Base-by-base conservation (phyloP, 2,888 invertebrate species). In the Yponomeuta evonymella region DNA sequence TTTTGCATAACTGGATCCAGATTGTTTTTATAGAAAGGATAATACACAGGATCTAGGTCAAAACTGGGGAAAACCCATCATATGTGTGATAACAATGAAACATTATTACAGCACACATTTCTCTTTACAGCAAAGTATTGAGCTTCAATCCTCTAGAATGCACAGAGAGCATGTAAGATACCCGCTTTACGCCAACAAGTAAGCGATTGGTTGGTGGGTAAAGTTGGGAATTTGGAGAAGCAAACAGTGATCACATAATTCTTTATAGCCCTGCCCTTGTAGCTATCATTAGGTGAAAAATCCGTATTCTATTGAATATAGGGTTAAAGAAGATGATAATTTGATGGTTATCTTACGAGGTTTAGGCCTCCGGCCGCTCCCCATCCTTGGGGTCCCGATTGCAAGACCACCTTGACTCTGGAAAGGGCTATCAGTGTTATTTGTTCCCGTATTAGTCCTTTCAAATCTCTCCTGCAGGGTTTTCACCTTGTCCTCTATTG, bases 401-500 rank as follows among this genome's bases (percentile, higher is more conserved):
- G 85, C 89, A 93, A 87, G 84, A 81, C 86, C 89, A 93, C 91
- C 85, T 91, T 93, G 87, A 93, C 93, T 85, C 93, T 89, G 83
- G 92, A 94, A 84, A 88, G 84, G 11, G 81, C 84, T 78, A 93
- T 93, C 89, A 93, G 94, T 90, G 94, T 94, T 67, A 10, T 2
- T 67, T 58, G 51, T 12, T 58, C 51, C 51, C 15, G 51, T 15
- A 15, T 15, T 58, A 58, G 51, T 58, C 51, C 51, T 58, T 10
- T 58, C 94, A 78, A 97, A 93, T 81, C 96, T 94, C 85, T 96
- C 96, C 89, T 97, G 95, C 88, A 98, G 93, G 83, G 95, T 95
- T 90, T 96, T 94, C 84, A 98, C 94, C 94, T 95, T 97, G 82
- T 95, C 96, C 87, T 95, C 95, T 85, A 95, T 93, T 82, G 94